A percentile compares a stretch with the other conserved stretches of the same genome.
phyloP scores from a whole-genome alignment of 2,888 invertebrate genomes.

The Epiblema foenella region DNA sequence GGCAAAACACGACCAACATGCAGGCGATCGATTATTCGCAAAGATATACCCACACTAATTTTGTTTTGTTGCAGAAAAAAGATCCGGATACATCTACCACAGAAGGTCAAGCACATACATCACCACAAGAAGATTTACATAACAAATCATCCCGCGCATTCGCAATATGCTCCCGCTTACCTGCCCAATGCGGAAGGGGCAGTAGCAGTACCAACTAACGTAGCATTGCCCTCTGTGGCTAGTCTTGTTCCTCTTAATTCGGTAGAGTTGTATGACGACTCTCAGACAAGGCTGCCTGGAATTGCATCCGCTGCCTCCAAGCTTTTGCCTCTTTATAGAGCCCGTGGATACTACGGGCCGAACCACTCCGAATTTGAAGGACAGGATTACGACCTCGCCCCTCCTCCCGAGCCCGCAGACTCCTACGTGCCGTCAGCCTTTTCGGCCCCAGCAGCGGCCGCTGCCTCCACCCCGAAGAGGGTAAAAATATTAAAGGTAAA shows the following conservation, averaged over 20 bases:
- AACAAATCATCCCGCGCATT: constrained; percentile 77
- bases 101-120: constrained; percentile 83
- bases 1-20: constrained; percentile 52
- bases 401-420: constrained; percentile 64
- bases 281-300: constrained; percentile 58
- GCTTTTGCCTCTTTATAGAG: constrained; percentile 75
- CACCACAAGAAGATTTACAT: constrained; percentile 84
- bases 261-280: constrained; percentile 70
- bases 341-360: constrained; percentile 80
- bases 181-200: constrained; percentile 75
- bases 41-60: constrained; percentile 62
- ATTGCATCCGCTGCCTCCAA: constrained; percentile 67
- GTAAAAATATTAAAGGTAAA: constrained; percentile 74
- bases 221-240: constrained; percentile 68
- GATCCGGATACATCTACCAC: constrained; percentile 84
- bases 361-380: constrained; percentile 69
- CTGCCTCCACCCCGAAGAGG: constrained; percentile 64
- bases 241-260: constrained; percentile 68
- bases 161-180: constrained; percentile 79
- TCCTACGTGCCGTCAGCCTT: constrained; percentile 62
- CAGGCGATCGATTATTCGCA: constrained; percentile 66
- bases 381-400: constrained; percentile 68
- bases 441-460: constrained; percentile 55
- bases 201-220: constrained; percentile 70
- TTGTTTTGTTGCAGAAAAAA: constrained; percentile 82